Conservation (phyloP, 2,888 invertebrate species). For the Alloscopus bannaensis region DNA sequence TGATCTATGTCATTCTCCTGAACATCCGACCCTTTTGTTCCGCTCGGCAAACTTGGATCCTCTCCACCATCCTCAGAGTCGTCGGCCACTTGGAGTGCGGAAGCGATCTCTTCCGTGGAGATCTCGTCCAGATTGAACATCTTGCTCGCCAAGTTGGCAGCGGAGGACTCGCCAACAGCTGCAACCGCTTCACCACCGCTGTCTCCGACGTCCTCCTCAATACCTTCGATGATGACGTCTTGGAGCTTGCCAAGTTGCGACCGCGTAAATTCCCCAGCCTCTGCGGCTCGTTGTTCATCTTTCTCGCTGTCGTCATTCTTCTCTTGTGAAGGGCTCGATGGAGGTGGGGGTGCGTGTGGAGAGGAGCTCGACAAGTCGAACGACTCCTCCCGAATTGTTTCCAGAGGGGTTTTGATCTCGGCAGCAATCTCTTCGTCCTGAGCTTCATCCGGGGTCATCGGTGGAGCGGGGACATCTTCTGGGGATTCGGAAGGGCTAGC, state of each 20-base stretch:
- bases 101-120: conserved; percentile 30
- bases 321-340: background rate
- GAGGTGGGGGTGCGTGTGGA: background rate
- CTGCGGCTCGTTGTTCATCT: background rate
- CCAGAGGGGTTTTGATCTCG: conserved; percentile 62
- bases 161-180: background rate
- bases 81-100: conserved; percentile 32
- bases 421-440: conserved; percentile 65
- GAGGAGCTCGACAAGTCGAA: conserved; percentile 40
- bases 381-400: conserved; percentile 67
- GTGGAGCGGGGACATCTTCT: conserved; percentile 20
- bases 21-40: conserved; percentile 29
- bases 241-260: background rate
- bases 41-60: conserved; percentile 24
- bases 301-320: conserved; percentile 20
- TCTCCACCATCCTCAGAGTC: conserved; percentile 44
- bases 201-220: conserved; percentile 29
- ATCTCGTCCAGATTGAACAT: conserved; percentile 16
- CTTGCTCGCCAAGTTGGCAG: background rate
- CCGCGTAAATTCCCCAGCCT: conserved; percentile 13
- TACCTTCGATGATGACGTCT: background rate
- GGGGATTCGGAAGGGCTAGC: no score
- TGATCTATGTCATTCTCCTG: conserved; percentile 45
- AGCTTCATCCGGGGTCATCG: conserved; percentile 31
- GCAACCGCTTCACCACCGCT: background rate